Evolutionary conservation across 2,113 vertebrate genomes (phyloP).

Genomic region (Myocastor coypus): DNA sequence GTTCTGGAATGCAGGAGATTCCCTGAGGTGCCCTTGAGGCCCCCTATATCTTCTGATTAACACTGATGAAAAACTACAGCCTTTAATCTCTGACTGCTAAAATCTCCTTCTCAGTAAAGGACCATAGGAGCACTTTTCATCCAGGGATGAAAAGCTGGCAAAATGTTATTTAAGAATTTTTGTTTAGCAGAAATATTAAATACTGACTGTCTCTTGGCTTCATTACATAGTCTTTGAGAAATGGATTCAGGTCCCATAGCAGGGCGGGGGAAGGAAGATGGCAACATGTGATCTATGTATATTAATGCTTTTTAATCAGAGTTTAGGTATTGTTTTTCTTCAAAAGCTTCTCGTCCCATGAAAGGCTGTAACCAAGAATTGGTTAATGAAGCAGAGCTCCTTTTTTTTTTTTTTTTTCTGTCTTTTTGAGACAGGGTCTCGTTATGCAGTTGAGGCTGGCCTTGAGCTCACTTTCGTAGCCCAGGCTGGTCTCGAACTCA

Average conservation of each 20-base stretch:
- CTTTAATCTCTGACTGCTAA: neutral
- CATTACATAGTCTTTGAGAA: neutral
- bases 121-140: neutral
- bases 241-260: neutral
- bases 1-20: neutral
- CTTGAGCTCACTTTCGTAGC: too few species aligned
- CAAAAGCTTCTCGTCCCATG: neutral
- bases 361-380: neutral
- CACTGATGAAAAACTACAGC: neutral
- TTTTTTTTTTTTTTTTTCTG: too few species aligned
- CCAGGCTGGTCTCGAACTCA: too few species aligned
- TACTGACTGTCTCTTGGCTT: neutral
- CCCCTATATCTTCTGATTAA: neutral
- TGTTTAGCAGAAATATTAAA: neutral
- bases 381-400: neutral
- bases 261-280: neutral
- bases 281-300: neutral
- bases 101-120: neutral
- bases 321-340: neutral
- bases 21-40: neutral
- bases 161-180: neutral
- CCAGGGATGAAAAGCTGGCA: neutral
- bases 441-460: too few species aligned
- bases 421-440: too few species aligned
- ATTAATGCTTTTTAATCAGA: neutral